These are phyloP conservation scores for Rhingia campestris DNA, from an alignment of 2,888 invertebrate species.

Conservation along the genomic window DNA sequence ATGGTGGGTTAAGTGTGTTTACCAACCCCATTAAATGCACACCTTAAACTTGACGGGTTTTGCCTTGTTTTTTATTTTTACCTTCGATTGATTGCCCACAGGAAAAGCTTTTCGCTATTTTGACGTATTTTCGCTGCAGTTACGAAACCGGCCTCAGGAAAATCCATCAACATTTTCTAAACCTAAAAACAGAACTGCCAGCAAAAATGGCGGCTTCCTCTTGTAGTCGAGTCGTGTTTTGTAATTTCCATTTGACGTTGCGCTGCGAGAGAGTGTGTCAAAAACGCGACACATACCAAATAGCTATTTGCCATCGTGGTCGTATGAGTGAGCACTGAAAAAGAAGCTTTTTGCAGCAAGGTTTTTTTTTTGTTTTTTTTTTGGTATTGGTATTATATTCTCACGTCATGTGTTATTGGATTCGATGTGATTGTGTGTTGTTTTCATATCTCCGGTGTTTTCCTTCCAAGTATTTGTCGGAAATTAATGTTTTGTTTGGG, in stretches of 20 bases:
- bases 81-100: neutral
- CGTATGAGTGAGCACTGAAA: constrained; percentile 11
- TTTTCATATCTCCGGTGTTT: constrained; percentile 44
- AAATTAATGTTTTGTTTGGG: constrained; percentile 74
- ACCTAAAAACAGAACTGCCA: neutral
- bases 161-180: neutral
- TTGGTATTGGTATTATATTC: neutral
- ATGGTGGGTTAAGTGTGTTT: neutral
- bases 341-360: constrained; percentile 42
- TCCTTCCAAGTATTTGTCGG: constrained; percentile 58
- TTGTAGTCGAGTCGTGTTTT: constrained; percentile 39
- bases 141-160: constrained; percentile 1
- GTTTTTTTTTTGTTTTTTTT: constrained; percentile 11
- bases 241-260: constrained; percentile 29
- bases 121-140: constrained; percentile 9
- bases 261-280: constrained; percentile 33
- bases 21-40: constrained; percentile 32
- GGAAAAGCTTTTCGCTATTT: constrained; percentile 17
- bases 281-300: constrained; percentile 11
- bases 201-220: constrained; percentile 40
- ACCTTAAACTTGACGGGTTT: constrained; percentile 55
- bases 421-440: constrained; percentile 18
- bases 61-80: constrained; percentile 8
- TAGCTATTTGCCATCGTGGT: neutral
- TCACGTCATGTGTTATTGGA: constrained; percentile 23